Conservation (phyloP, 2,888 invertebrate species). For the Tetragnatha montana region DNA sequence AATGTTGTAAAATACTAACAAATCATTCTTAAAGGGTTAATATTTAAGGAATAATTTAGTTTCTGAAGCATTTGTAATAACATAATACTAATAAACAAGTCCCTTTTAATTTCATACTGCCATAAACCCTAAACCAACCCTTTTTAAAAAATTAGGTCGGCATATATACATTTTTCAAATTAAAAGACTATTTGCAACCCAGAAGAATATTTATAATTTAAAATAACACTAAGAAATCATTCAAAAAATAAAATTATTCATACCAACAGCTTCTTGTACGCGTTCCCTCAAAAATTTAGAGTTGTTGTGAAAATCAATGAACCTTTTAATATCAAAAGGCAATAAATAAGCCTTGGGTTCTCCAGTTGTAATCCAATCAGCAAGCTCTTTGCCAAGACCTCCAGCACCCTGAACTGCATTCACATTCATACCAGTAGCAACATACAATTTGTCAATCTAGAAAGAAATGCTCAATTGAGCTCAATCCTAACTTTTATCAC, state of each 20-base stretch:
- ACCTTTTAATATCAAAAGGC: constrained; percentile 91
- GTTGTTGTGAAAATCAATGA: constrained; percentile 95
- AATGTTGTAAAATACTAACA: too few species aligned
- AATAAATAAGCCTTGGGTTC: constrained; percentile 82
- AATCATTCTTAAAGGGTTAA: too few species aligned
- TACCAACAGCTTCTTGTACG: constrained; percentile 89
- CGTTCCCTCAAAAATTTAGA: constrained; percentile 92
- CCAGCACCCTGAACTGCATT: constrained; percentile 84
- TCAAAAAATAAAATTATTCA: background rate
- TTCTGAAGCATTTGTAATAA: too few species aligned
- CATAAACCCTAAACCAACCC: too few species aligned
- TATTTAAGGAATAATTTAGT: too few species aligned
- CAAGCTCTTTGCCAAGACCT: constrained; percentile 83
- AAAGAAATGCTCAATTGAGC: too few species aligned
- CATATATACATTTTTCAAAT: too few species aligned
- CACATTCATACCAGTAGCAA: constrained; percentile 85
- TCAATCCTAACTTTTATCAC: too few species aligned
- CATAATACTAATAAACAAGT: too few species aligned
- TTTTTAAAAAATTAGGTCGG: too few species aligned
- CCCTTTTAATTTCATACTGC: too few species aligned
- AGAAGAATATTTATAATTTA: background rate
- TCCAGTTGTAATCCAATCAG: constrained; percentile 83
- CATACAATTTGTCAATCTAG: constrained; percentile 82
- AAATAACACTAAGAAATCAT: background rate
- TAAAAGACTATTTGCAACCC: background rate